A percentile compares a stretch with the other conserved stretches of the same genome.
phyloP scores from a whole-genome alignment of 2,888 invertebrate genomes.

The Unio pictorum region DNA sequence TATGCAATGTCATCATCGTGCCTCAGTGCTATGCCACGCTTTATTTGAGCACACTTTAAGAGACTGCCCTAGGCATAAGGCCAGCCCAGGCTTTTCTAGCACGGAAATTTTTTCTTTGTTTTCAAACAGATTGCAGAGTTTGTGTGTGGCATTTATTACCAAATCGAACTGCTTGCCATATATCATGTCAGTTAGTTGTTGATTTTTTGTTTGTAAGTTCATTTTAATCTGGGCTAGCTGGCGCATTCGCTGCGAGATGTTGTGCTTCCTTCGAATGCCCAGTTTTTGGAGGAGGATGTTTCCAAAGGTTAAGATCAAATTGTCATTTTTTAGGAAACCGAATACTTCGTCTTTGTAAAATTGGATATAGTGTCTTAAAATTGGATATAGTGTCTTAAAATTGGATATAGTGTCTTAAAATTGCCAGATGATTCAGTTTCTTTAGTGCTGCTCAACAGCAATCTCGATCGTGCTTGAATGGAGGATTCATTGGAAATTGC shows the following conservation, averaged over 20 bases:
- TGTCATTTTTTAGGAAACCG: slow-evolving; percentile 3
- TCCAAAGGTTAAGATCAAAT: slow-evolving; percentile 9
- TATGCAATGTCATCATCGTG: background rate
- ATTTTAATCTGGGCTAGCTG: slow-evolving; percentile 3
- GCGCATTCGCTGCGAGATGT: slow-evolving; percentile 10
- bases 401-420: background rate
- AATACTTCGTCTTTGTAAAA: slow-evolving; percentile 7
- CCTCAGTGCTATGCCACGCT: too few relatives aligned
- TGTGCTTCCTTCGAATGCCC: slow-evolving; percentile 2
- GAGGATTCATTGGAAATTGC: background rate
- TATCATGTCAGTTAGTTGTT: slow-evolving; percentile 1
- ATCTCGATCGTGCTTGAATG: too few relatives aligned
- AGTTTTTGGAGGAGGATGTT: slow-evolving; percentile 8
- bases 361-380: too few relatives aligned
- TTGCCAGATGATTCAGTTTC: too few relatives aligned
- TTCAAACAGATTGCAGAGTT: background rate
- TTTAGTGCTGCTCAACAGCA: too few relatives aligned
- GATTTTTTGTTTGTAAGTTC: slow-evolving; percentile 1
- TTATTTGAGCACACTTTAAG: too few relatives aligned
- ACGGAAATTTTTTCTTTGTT: background rate
- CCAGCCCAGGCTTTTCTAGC: slow-evolving; percentile 10
- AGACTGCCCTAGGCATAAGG: slow-evolving; percentile 4
- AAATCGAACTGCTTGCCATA: slow-evolving; percentile 4
- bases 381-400: too few relatives aligned
- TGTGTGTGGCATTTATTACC: slow-evolving; percentile 1